These are phyloP conservation scores for Protophormia terraenovae DNA, from an alignment of 2,888 invertebrate genomes.

Conservation along the genomic window DNA sequence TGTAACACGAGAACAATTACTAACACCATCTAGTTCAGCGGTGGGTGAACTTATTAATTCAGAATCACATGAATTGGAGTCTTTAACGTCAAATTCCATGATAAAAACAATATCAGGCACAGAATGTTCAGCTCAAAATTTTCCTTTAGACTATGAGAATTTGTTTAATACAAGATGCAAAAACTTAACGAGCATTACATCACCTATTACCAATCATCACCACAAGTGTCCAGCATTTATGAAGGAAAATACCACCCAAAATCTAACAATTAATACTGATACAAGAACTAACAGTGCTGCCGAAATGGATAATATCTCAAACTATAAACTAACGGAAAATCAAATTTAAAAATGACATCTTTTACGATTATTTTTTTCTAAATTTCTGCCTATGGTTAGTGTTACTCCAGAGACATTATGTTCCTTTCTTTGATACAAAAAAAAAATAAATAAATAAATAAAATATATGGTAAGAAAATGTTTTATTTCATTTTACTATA, in stretches of 20 bases:
- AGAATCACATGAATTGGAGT: conserved; percentile 81
- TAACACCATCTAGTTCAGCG: conserved; percentile 80
- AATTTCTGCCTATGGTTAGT: conserved; percentile 1
- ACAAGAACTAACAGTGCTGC: not conserved
- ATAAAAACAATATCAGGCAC: conserved; percentile 79
- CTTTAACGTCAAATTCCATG: conserved; percentile 79
- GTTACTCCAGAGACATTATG: conserved; percentile 22
- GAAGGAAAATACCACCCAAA: conserved; percentile 50
- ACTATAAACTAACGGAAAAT: conserved; percentile 15
- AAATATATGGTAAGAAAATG: not conserved
- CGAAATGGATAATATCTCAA: conserved; percentile 15
- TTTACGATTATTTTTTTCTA: not conserved
- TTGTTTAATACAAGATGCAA: conserved; percentile 72
- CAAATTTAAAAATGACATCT: not conserved
- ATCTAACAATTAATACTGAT: not conserved
- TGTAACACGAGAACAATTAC: conserved; percentile 79
- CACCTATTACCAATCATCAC: conserved; percentile 48
- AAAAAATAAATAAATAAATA: not conserved
- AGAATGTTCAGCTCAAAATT: conserved; percentile 74
- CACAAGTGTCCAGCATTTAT: conserved; percentile 66
- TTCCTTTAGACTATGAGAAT: conserved; percentile 76
- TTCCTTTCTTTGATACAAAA: conserved; percentile 40
- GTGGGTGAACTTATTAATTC: conserved; percentile 80
- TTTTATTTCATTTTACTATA: not conserved
- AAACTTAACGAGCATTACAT: conserved; percentile 23